Conservation (phyloP, 1,140 invertebrate genomes). For the Chironomus tepperi region DNA sequence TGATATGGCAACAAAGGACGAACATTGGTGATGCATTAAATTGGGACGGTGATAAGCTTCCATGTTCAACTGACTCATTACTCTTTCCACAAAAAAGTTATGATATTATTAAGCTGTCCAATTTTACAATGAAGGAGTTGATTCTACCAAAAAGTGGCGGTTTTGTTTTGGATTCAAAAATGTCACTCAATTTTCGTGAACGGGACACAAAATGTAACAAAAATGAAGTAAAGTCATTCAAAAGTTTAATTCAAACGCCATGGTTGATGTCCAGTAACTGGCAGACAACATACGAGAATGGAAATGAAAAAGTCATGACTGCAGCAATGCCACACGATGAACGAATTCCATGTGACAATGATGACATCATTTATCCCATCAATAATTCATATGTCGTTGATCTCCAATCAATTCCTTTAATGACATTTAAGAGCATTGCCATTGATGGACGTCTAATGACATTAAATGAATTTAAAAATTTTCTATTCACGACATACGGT, state of each 20-base stretch:
- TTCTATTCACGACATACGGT: constrained; percentile 32
- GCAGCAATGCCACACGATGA: constrained; percentile 32
- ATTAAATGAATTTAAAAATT: constrained; percentile 32
- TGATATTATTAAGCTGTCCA: background rate
- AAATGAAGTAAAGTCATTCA: background rate
- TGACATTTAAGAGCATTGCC: constrained; percentile 34
- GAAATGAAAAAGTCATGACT: background rate
- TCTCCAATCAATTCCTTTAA: constrained; percentile 32
- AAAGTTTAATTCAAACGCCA: constrained; percentile 17
- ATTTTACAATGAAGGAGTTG: constrained; percentile 5
- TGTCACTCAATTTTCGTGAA: background rate
- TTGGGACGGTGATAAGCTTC: background rate
- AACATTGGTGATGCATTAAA: constrained; percentile 10
- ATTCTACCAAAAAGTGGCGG: constrained; percentile 10
- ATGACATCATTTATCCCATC: constrained; percentile 32
- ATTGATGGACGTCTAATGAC: constrained; percentile 34
- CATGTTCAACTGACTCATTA: background rate
- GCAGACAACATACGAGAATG: background rate
- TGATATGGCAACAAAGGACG: background rate
- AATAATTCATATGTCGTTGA: constrained; percentile 32
- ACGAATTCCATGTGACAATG: constrained; percentile 36
- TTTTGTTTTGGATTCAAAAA: background rate
- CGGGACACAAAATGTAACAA: background rate
- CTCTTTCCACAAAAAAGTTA: constrained; percentile 1
- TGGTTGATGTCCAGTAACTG: background rate